Percentiles rank a stretch among this genome's conserved stretches.
phyloP scores from a whole-genome alignment of 2,888 invertebrate species.

The Conistra vaccinii region DNA sequence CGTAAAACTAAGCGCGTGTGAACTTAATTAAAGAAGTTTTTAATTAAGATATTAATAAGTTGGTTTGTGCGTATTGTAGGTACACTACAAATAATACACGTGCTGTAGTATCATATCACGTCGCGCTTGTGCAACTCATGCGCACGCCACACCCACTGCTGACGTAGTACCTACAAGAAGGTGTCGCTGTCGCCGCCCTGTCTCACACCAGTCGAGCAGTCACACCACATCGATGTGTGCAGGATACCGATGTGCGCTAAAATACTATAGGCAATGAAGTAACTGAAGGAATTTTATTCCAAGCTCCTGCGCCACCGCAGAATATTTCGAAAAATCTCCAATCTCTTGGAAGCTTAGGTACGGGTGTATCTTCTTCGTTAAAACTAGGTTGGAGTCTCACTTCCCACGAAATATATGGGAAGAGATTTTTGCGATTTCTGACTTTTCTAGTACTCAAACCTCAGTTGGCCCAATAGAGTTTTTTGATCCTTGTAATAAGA shows the following conservation, averaged over 20 bases:
- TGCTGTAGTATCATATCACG: slow-evolving; percentile 30
- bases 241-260: neutral
- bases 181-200: slow-evolving; percentile 45
- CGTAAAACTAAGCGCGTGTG: slow-evolving; percentile 20
- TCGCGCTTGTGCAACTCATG: slow-evolving; percentile 70
- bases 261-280: neutral
- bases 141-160: slow-evolving; percentile 70
- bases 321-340: neutral
- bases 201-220: slow-evolving; percentile 58
- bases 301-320: neutral
- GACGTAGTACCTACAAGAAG: slow-evolving; percentile 55
- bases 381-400: too few species aligned
- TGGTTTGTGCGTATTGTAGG: slow-evolving; percentile 7
- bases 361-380: neutral
- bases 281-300: neutral
- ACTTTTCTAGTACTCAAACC: too few species aligned
- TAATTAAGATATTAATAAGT: slow-evolving; percentile 20
- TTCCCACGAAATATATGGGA: too few species aligned
- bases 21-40: slow-evolving; percentile 16
- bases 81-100: slow-evolving; percentile 13
- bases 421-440: too few species aligned
- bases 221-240: slow-evolving; percentile 10
- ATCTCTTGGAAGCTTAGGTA: neutral
- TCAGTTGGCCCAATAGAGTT: too few species aligned
- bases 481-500: too few species aligned